Evolutionary conservation across 2,797 vertebrate genomes (phyloP).

Genomic region (Enteromius anoplus): DNA sequence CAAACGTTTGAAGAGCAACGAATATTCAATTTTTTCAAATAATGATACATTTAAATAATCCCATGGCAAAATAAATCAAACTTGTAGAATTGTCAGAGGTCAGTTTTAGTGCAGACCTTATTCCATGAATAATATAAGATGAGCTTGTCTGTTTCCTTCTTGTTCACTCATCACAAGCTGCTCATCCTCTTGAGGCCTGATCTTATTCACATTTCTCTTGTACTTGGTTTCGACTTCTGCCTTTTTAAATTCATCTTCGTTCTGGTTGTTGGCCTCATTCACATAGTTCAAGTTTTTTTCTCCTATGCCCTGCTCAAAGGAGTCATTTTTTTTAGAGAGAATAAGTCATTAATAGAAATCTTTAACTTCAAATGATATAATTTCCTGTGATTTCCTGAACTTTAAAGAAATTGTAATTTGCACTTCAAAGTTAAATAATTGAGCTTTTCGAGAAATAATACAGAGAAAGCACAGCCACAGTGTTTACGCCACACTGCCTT

Average conservation of each 20-base stretch:
- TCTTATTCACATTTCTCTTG: slow-evolving; percentile 63
- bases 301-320: slow-evolving; percentile 67
- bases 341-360: background rate
- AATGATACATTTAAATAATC: background rate
- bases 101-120: background rate
- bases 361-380: slow-evolving; percentile 23
- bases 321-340: slow-evolving; percentile 17
- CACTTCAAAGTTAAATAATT: slow-evolving; percentile 22
- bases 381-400: slow-evolving; percentile 10
- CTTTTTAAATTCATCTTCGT: slow-evolving; percentile 85
- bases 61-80: background rate
- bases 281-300: slow-evolving; percentile 80
- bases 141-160: background rate
- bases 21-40: background rate
- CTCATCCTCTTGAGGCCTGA: slow-evolving; percentile 73
- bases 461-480: slow-evolving; percentile 22
- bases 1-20: background rate
- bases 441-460: slow-evolving; percentile 19
- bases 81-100: background rate
- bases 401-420: background rate
- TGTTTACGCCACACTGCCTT: slow-evolving; percentile 16
- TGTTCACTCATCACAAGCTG: slow-evolving; percentile 43
- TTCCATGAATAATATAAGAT: background rate
- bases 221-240: slow-evolving; percentile 77
- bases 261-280: slow-evolving; percentile 85